Base-by-base conservation (phyloP, 2,113 vertebrate genomes). In the Propithecus coquereli region DNA sequence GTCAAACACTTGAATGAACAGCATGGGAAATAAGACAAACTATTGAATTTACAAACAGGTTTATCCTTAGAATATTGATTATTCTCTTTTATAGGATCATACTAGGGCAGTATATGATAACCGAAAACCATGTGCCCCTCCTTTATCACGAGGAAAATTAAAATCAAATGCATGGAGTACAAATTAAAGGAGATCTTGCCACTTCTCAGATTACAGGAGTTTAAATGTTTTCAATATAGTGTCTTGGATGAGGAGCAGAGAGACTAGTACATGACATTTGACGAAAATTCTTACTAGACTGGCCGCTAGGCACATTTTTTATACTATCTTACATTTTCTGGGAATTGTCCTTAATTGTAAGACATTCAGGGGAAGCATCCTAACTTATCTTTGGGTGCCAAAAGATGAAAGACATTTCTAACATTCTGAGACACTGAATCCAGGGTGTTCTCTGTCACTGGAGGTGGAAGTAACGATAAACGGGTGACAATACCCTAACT, bases 401-500 rank as follows among this genome's bases (percentile, higher is more conserved):
- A 88, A 82, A 63, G 87, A 91, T 96, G 77, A 89, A 97, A 82
- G 66, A 14, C 34, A 12, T 77, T 83, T 74, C 27, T 22, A 76
- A 25, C n/a, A 73, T 61, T 54, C 47, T 45, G 66, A 80, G 45
- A 87, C 80, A 65, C 37, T 18, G 73, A 86, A 63, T 18, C 45
- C 54, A 86, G 37, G 50, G 43, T 87, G 79, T 87, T 91, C 88
- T 94, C 94, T 77, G 47, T 91, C 82, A 87, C 1, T 65, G 76
- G 73, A 37, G 89, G 90, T 66, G 52, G 87, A 66, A 95, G 47
- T 40, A 34, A 52, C 57, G 90, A 94, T 66, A 84, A 97, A 93
- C 65, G 73, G 14, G 50, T 89, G 96, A 88, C 45, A 63, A 54
- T 11, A n/a, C 32, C 37, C 85, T 96, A 96, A 97, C 85, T 93